Evolutionary conservation across 1,140 invertebrate species (phyloP).

Genomic region (Megalopta genalis): DNA sequence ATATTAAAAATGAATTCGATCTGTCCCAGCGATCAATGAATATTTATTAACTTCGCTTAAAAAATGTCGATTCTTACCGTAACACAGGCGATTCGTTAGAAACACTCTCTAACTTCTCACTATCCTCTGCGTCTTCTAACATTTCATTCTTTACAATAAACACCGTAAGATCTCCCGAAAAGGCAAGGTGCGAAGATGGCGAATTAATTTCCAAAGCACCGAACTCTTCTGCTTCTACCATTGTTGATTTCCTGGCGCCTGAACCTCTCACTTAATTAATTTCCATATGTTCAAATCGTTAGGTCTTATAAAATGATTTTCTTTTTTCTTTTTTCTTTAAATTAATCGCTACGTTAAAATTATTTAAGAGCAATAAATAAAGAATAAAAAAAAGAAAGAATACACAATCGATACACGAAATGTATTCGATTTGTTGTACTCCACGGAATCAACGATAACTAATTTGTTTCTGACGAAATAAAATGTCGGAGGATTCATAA

Average conservation of each 20-base stretch:
- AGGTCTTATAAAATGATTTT: not conserved
- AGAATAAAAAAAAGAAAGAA: no score
- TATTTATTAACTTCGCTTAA: no score
- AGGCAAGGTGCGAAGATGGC: slow-evolving; percentile 82
- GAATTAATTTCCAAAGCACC: slow-evolving; percentile 69
- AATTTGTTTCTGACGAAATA: no score
- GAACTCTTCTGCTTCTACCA: slow-evolving; percentile 62
- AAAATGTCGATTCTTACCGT: not conserved
- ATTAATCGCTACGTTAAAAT: no score
- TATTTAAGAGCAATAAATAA: no score
- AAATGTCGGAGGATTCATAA: not conserved
- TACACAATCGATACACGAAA: no score
- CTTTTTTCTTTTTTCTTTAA: no score
- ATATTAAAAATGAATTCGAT: no score
- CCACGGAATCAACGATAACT: no score
- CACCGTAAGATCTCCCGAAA: slow-evolving; percentile 84
- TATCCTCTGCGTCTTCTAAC: slow-evolving; percentile 18
- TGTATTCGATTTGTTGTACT: no score
- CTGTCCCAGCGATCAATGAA: no score
- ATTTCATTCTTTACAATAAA: slow-evolving; percentile 73
- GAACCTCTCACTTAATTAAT: slow-evolving; percentile 15
- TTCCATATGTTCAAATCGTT: not conserved
- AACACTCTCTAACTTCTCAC: not conserved
- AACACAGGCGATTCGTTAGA: slow-evolving; percentile 10
- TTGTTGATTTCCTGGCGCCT: slow-evolving; percentile 68